phyloP scores from a whole-genome alignment of 2,113 vertebrate genomes.

The Malurus elegans region DNA sequence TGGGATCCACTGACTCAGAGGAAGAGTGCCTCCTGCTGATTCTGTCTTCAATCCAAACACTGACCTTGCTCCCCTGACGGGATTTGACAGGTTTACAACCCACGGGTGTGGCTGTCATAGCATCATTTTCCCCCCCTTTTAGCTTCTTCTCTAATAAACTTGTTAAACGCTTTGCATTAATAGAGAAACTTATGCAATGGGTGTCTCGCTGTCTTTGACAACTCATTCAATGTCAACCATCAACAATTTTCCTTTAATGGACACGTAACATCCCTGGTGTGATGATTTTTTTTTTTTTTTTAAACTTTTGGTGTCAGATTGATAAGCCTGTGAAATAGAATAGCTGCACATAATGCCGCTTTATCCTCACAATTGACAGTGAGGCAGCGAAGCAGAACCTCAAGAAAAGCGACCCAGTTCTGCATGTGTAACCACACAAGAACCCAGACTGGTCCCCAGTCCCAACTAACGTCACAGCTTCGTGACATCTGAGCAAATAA shows the following conservation, averaged over 20 bases:
- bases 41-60: constrained; percentile 25
- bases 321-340: constrained; percentile 66
- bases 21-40: constrained; percentile 67
- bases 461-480: constrained; percentile 22
- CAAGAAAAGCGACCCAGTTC: constrained; percentile 36
- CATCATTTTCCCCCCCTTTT: constrained; percentile 33
- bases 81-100: constrained; percentile 57
- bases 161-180: constrained; percentile 54
- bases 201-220: constrained; percentile 44
- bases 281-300: constrained; percentile 30
- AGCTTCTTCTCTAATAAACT: constrained; percentile 58
- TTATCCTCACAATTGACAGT: constrained; percentile 54
- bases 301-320: constrained; percentile 62
- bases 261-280: constrained; percentile 25
- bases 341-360: constrained; percentile 64
- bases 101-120: constrained; percentile 60
- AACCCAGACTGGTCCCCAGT: constrained; percentile 12
- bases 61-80: constrained; percentile 22
- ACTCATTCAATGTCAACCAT: constrained; percentile 50
- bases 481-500: constrained; percentile 57
- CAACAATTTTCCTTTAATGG: constrained; percentile 59
- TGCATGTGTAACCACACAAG: constrained; percentile 21
- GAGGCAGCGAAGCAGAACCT: constrained; percentile 57
- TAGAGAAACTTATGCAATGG: constrained; percentile 27
- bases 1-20: constrained; percentile 59